Base-by-base conservation (phyloP, 2,113 vertebrate genomes). In the Nettapus auritus region DNA sequence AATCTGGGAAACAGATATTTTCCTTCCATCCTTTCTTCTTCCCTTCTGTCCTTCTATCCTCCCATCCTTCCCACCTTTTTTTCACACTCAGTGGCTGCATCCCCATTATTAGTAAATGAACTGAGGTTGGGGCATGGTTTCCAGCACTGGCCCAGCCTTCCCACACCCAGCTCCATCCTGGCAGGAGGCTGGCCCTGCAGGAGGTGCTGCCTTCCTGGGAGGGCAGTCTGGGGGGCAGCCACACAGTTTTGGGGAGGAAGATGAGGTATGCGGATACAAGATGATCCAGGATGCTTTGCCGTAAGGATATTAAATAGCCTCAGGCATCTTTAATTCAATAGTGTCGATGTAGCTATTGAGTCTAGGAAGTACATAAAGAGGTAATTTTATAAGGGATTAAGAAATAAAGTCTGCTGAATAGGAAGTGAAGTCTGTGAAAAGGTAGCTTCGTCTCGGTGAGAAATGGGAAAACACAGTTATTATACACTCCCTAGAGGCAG, bases 371-470 rank as follows among this genome's bases (percentile, higher is more conserved):
- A 67, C 25, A n/a, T 25, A 57, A 89, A 87, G 78, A 68, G 75
- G 48, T 62, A 77, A 59, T 81, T 85, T 85, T 64, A 64, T 44
- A 16, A 40, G 44, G 48, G 48, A 85, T 85, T 85, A 85, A 68
- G 74, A 87, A 92, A 81, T 50, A 38, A 73, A 64, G 28, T 70
- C 67, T 86, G 34, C 77, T 75, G 77, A 52, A 84, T 48, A 40
- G 42, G n/a, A 92, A 92, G n/a, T 42, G 59, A 77, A 90, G 36
- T 73, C 36, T 84, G 26, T 68, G 79, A 84, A 90, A 82, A 23
- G 6, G 17, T 25, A 88, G 50, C 26, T 88, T 73, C 18, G 0
- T 74, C 60, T 66, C 19, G 14, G 28, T 60, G 44, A 88, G 50
- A 88, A 88, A 90, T 52, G 34, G 66, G 38, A 88, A 92, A 88